Conservation (phyloP, 2,797 vertebrate genomes). For the Benthosema pterotum region DNA sequence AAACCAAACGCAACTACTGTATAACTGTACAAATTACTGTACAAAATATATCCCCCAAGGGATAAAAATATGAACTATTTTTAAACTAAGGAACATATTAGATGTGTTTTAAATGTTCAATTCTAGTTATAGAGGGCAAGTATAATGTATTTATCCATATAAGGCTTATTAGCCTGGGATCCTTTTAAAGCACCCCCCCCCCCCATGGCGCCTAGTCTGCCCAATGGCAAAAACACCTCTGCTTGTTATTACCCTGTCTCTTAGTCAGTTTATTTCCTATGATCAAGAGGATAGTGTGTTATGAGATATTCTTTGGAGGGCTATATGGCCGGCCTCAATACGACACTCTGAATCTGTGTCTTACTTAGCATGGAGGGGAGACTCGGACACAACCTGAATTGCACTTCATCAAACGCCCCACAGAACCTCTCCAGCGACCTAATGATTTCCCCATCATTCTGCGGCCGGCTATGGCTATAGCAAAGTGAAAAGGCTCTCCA, state of each 20-base stretch:
- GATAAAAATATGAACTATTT: no score
- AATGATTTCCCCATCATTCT: constrained; percentile 21
- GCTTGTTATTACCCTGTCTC: constrained; percentile 1
- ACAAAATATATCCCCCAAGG: no score
- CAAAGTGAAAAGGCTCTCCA: constrained; percentile 23
- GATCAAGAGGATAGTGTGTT: constrained; percentile 35
- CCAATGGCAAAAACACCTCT: no score
- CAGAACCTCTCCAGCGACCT: constrained; percentile 53
- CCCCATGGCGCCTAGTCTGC: no score
- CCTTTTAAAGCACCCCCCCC: no score
- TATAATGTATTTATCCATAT: no score
- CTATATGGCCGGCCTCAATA: constrained; percentile 23
- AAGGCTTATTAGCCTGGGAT: no score
- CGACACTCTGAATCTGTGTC: constrained; percentile 30
- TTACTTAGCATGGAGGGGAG: constrained; percentile 53
- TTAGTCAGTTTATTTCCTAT: constrained; percentile 38
- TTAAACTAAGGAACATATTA: no score
- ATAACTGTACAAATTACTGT: no score
- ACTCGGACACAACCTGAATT: constrained; percentile 59
- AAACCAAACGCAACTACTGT: no score
- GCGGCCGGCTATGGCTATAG: not conserved
- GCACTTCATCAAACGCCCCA: constrained; percentile 63
- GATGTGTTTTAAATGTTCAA: no score
- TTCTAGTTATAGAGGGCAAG: no score
- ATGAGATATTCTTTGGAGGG: constrained; percentile 43